These are phyloP conservation scores for Acanthis flammea DNA, from an alignment of 2,797 vertebrate genomes.

Conservation along the genomic window DNA sequence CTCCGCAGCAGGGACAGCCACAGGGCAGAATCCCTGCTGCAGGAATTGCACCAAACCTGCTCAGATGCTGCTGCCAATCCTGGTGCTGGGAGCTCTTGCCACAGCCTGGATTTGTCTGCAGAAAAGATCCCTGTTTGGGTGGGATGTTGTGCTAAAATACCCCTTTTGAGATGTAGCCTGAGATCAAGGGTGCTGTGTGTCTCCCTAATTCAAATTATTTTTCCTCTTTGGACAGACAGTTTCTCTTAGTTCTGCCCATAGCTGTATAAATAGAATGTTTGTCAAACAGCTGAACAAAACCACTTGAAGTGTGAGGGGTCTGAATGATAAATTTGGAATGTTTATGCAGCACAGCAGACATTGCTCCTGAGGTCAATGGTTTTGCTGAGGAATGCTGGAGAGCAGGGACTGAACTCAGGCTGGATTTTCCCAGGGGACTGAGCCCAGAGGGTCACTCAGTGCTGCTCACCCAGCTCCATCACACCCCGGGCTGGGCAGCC, in stretches of 20 bases:
- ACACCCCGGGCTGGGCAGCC: neutral
- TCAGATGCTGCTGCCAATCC: neutral
- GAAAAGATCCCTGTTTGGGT: neutral
- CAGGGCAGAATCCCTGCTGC: neutral
- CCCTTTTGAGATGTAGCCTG: neutral
- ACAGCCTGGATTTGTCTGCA: neutral
- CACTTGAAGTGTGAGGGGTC: neutral
- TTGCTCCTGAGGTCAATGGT: conserved; percentile 47
- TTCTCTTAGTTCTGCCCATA: neutral
- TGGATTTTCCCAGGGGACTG: conserved; percentile 53
- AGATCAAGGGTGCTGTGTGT: neutral
- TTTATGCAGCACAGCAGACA: conserved; percentile 39
- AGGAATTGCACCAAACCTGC: neutral
- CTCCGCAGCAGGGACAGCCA: rapidly evolving
- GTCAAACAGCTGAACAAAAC: neutral
- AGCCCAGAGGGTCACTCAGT: neutral
- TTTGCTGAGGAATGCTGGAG: conserved; percentile 53
- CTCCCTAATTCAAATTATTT: neutral
- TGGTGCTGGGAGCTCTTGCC: neutral
- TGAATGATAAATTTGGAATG: conserved; percentile 58
- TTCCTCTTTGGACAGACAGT: neutral
- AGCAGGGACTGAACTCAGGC: conserved; percentile 36
- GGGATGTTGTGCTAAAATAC: neutral
- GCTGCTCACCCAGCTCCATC: neutral
- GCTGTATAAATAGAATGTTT: neutral